Evolutionary conservation across 2,113 vertebrate genomes (phyloP).

Genomic region (Leiothrix lutea): DNA sequence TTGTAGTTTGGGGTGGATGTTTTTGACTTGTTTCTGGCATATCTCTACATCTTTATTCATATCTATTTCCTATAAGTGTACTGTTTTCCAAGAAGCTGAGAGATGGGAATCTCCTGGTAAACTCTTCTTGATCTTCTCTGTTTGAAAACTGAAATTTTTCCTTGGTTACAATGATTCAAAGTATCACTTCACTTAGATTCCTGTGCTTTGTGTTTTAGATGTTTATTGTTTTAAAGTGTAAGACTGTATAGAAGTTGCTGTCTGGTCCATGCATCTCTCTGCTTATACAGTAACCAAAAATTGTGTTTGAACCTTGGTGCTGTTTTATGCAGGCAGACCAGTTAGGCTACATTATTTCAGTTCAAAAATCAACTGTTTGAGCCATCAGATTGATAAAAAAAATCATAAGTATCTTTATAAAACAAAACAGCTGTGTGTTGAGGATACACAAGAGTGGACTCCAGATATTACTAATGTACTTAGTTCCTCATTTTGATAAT

Average conservation of each 20-base stretch:
- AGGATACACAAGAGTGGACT: background rate
- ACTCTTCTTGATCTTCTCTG: background rate
- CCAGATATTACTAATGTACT: background rate
- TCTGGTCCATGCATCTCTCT: background rate
- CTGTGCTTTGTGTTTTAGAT: background rate
- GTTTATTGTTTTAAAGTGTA: background rate
- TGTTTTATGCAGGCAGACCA: background rate
- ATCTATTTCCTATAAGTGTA: background rate
- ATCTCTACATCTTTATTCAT: background rate
- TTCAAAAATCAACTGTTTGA: background rate
- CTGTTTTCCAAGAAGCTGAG: background rate
- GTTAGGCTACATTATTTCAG: background rate
- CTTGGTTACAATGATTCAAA: background rate
- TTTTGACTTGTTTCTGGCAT: background rate
- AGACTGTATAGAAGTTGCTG: background rate
- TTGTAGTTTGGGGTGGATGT: background rate
- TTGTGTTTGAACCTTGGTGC: background rate
- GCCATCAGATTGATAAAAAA: background rate
- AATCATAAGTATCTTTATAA: background rate
- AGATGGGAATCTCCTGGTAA: background rate
- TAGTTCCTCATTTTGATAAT: background rate
- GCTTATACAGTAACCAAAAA: background rate
- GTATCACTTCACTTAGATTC: background rate
- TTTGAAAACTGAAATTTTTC: background rate
- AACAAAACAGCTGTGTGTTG: background rate